Evolutionary conservation across 2,888 invertebrate species (phyloP), one percentile per base, ranked within the genome.

Genomic region (Choreutis nemorana): DNA sequence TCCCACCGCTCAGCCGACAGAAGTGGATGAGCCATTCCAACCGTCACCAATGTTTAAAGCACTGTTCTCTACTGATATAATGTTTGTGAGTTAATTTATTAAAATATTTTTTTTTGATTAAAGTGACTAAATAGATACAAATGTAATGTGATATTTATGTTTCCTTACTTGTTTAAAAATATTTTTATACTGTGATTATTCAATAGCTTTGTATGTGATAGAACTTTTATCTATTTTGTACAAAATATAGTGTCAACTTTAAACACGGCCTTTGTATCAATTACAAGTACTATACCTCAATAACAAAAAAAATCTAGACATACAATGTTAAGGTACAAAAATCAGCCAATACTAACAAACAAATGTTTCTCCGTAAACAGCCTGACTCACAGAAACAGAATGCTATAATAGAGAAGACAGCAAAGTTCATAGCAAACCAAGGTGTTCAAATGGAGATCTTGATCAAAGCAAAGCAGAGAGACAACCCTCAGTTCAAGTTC

Each of bases 401-500:
- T 61, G 90, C 92, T 8, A 91, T 98, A 37, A 96, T 99, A 48
- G 96, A 97, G 55, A 96, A 95, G 70, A 99, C 94, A 1, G 92
- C 94, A 1, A 80, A 87, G 44, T 94, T 94, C 66, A 91, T 94
- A 44, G 87, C 88, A 44, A 83, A 86, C 27, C 96, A 97, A 57
- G 98, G 98, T 0, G 84, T 89, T 4, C 99, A 99, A 73, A 97
- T 99, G 97, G 99, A 99, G 78, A 97, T 99, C 43, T 83, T 99
- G 7, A 89, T 99, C 42, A 98, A 98, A 70, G 94, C 97, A 3
- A 99, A 98, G 70, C 99, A 99, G 66, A 84, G 91, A 0, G 88
- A 90, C 55, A 98, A 97, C 75, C 83, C 89, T 0, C 93, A 96
- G 72, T 99, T 99, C 72, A 84, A 89, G 40, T 99, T 99, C 72